Base-by-base conservation (phyloP, 2,888 invertebrate genomes). In the Latrodectus hesperus region DNA sequence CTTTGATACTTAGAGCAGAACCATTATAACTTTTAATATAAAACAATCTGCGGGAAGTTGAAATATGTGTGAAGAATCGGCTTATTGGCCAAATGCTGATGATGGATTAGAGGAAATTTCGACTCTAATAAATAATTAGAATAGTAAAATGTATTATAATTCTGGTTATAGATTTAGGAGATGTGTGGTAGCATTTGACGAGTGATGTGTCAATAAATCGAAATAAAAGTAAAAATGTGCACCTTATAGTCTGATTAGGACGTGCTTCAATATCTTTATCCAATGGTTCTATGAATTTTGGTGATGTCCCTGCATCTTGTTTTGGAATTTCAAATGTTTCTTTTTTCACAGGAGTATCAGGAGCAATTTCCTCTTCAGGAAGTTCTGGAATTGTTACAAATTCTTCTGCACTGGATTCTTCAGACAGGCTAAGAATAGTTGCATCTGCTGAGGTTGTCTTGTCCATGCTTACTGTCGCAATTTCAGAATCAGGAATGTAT, bases 401-500 rank as follows among this genome's bases (percentile, higher is more conserved):
- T 55, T 88, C 88, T 52, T 90, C 90, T 16, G 90, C 75, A 10
- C 85, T 79, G 12, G 88, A 86, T 65, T 91, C 91, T 68, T 90
- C 90, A n/a, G 90, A 87, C 14, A 76, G 74, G 67, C 90, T 90
- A 51, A 75, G 22, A 16, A 90, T 79, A 14, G 90, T 89, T 22
- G 90, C 89, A 51, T 84, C 89, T 17, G 84, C 87, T 10, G 84
- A 83, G 49, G 86, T 80, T 14, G 83, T 80, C 49, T 90, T 89
- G 65, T 84, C 88, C 65, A 77, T 67, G 70, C 91, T 91, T 26
- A 91, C 84, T 16, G 94, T 94, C 89, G 95, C 96, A 91, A 96
- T 95, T 93, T 96, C 96, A 90, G 96, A 96, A 93, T 96, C 96
- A 90, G 97, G 96, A 90, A 97, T 94, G 93, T 98, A 98, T 94